Base-by-base conservation (phyloP, 2,888 invertebrate species). In the Volucella zonaria region DNA sequence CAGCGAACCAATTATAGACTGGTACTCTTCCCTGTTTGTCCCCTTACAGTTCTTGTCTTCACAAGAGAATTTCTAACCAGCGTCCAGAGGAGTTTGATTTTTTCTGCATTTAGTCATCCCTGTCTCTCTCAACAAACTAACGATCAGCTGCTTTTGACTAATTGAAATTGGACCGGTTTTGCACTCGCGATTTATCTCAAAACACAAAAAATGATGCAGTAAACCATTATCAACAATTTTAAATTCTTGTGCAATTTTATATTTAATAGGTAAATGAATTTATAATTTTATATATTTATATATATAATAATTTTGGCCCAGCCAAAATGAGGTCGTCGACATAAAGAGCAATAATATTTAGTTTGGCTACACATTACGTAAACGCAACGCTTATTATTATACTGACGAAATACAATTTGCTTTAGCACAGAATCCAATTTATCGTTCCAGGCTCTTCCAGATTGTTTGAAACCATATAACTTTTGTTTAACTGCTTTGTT, bases 401-500 rank as follows among this genome's bases (percentile, higher is more conserved):
- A 64, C 15, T 49, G 64, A 2, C 8, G 38, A 40, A 64, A 64
- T 9, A 40, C 38, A 0, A 51, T 51, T 1, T 51, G 3, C 40
- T 40, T 51, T 18, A 51, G 40, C 8, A 64, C 68, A 4, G 12
- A n/a, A 14, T 85, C 82, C 2, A 87, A 40, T 40, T 45, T 43
- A 15, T 45, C 12, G 3, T 56, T 47, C 8, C 14, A 47, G 9
- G 31, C 68, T 49, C n/a, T 18, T 23, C 49, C 23, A n/a, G 82
- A 8, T 52, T 88, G 88, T 51, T 87, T 87, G 11, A 89, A 70
- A 8, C 88, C 88, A 45, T 88, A 88, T 1, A 88, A 64, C 0
- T 86, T 70, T 56, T 87, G 67, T 40, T 81, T 87, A 11, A 87
- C 66, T 1, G 87, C 87, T 10, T 61, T 56, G 9, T 85, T 67